Conservation (phyloP, 2,888 invertebrate genomes). For the Dichetophora obliterata region DNA sequence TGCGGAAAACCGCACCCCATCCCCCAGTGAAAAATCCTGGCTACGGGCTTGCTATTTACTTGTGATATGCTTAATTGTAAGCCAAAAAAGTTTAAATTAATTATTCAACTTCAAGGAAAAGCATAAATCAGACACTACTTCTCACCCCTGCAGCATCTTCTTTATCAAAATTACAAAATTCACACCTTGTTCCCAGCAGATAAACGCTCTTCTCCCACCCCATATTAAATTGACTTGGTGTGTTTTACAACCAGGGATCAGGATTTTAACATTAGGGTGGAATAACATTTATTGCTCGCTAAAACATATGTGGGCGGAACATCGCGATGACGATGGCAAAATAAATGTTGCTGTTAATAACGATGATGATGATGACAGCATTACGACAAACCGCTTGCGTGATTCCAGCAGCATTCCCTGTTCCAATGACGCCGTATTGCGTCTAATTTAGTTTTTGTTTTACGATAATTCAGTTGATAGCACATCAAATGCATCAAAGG, state of each 20-base stretch:
- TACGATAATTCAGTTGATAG: constrained; percentile 50
- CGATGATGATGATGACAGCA: constrained; percentile 61
- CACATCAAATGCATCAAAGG: constrained; percentile 63
- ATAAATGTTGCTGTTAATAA: constrained; percentile 35
- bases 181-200: constrained; percentile 10
- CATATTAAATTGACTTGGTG: background rate
- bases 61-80: no score
- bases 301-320: constrained; percentile 28
- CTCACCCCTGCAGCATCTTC: no score
- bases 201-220: background rate
- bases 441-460: constrained; percentile 59
- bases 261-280: background rate
- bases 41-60: no score
- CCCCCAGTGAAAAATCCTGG: no score
- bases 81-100: no score
- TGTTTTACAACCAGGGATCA: background rate
- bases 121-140: no score
- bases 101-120: no score
- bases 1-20: no score
- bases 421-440: constrained; percentile 40
- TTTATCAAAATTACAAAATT: background rate
- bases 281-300: background rate
- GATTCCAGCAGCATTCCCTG: constrained; percentile 35
- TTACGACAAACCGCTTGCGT: constrained; percentile 52
- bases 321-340: constrained; percentile 17